These are phyloP conservation scores for Labeo calbasu DNA, from an alignment of 2,797 vertebrate genomes.

Conservation along the genomic window DNA sequence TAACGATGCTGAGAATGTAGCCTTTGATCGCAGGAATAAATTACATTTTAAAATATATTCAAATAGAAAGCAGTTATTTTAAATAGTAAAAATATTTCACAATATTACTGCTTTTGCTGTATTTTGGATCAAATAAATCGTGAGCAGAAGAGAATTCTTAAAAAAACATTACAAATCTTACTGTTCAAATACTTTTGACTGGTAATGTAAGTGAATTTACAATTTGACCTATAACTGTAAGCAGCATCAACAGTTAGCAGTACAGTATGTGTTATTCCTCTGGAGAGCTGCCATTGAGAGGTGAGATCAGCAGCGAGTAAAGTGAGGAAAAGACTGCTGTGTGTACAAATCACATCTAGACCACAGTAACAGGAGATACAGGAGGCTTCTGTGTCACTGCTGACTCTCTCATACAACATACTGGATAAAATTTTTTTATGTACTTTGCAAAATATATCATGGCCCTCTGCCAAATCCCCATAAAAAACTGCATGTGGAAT, in stretches of 20 bases:
- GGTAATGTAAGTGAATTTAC: neutral
- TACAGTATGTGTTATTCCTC: slow-evolving; percentile 1
- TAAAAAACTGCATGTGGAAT: slow-evolving; percentile 11
- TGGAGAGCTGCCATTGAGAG: neutral
- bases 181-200: too few relatives aligned
- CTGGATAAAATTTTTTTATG: slow-evolving; percentile 7
- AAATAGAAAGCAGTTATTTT: too few relatives aligned
- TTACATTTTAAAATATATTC: too few relatives aligned
- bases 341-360: slow-evolving; percentile 6
- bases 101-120: too few relatives aligned
- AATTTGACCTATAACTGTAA: neutral
- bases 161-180: too few relatives aligned
- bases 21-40: too few relatives aligned
- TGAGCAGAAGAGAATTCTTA: too few relatives aligned
- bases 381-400: neutral
- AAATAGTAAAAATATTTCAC: too few relatives aligned
- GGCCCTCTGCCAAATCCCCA: slow-evolving; percentile 6
- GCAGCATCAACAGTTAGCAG: neutral
- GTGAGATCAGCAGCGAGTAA: neutral
- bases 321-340: slow-evolving; percentile 2
- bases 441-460: neutral
- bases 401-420: neutral
- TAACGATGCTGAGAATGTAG: too few relatives aligned
- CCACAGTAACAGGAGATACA: neutral
- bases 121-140: too few relatives aligned